Conservation (phyloP, 2,797 vertebrate species). For the Syndactyla subalaris region DNA sequence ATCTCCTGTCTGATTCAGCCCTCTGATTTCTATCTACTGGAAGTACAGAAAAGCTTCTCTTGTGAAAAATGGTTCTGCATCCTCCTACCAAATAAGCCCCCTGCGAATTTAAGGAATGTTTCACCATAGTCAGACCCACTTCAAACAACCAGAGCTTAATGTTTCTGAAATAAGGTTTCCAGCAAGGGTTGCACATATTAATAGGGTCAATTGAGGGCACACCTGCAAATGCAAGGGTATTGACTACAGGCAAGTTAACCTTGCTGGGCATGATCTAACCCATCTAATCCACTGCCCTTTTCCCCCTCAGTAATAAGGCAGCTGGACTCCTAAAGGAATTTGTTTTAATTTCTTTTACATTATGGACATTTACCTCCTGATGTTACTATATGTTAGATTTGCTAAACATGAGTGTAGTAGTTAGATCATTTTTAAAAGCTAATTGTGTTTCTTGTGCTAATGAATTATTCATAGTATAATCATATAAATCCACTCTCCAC, state of each 20-base stretch:
- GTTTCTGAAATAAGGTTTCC: conserved; percentile 27
- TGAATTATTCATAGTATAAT: conserved; percentile 76
- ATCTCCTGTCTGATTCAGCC: conserved; percentile 43
- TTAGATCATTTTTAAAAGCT: conserved; percentile 62
- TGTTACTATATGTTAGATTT: conserved; percentile 48
- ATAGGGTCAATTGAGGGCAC: conserved; percentile 63
- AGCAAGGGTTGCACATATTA: conserved; percentile 27
- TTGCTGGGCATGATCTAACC: conserved; percentile 32
- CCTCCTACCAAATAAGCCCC: background rate
- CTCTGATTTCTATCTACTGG: conserved; percentile 40
- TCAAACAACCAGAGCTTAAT: background rate
- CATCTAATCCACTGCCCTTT: conserved; percentile 29
- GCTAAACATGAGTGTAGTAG: conserved; percentile 48
- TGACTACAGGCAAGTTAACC: conserved; percentile 59
- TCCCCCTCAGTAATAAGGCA: conserved; percentile 15
- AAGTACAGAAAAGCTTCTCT: conserved; percentile 38
- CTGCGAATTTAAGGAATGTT: background rate
- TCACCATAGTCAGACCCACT: background rate
- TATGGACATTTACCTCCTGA: conserved; percentile 44
- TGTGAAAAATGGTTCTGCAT: background rate
- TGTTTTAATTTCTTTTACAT: conserved; percentile 56
- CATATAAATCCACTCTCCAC: conserved; percentile 67
- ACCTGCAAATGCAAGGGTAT: conserved; percentile 67
- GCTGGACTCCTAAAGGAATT: conserved; percentile 26
- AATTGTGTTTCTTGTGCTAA: conserved; percentile 72